Evolutionary conservation across 2,888 invertebrate species (phyloP).

Genomic region (Sarcophaga subvicina): DNA sequence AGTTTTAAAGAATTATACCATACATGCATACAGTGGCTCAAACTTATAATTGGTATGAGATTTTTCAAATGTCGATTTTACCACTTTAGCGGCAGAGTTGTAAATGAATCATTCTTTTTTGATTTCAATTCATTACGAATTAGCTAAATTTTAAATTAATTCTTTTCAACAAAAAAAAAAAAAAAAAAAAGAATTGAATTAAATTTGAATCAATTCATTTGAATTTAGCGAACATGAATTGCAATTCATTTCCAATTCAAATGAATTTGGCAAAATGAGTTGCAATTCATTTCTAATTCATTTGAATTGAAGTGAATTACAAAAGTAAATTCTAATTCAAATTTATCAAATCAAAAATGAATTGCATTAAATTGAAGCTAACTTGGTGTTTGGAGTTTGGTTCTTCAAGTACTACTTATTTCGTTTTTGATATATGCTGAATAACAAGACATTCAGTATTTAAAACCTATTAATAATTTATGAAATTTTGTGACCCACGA

Average conservation of each 20-base stretch:
- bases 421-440: not conserved
- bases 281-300: constrained; percentile 7
- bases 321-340: not conserved
- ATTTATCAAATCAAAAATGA: constrained; percentile 14
- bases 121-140: too few species aligned
- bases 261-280: not conserved
- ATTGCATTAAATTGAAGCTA: constrained; percentile 14
- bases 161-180: too few species aligned
- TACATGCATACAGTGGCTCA: too few species aligned
- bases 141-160: too few species aligned
- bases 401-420: constrained; percentile 5
- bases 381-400: constrained; percentile 10
- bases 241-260: constrained; percentile 24
- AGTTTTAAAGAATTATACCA: too few species aligned
- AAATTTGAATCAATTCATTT: too few species aligned
- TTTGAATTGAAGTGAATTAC: not conserved
- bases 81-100: too few species aligned
- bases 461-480: not conserved
- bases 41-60: too few species aligned
- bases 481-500: too few species aligned
- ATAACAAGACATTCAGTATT: constrained; percentile 3
- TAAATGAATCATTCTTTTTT: too few species aligned
- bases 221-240: not conserved
- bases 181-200: too few species aligned
- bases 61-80: too few species aligned